Evolutionary conservation across 2,797 vertebrate species (phyloP).

Genomic region (Pangasius mekongensis): DNA sequence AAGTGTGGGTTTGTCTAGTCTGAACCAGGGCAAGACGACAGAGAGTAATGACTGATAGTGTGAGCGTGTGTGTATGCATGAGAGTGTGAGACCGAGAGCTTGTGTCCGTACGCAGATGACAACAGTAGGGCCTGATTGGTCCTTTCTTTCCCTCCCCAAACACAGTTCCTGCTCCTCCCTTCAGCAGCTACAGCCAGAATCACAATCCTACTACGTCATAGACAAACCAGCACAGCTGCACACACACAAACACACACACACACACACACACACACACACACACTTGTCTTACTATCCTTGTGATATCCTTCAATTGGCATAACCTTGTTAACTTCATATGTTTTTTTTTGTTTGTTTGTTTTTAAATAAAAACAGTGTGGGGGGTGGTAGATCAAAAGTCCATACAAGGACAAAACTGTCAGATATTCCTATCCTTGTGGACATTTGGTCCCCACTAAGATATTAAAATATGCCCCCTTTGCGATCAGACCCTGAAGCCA

Average conservation of each 20-base stretch:
- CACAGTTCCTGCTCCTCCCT: constrained; percentile 14
- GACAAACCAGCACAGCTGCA: constrained; percentile 53
- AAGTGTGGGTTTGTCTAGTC: neutral
- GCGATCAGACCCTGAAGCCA: too few species aligned
- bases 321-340: neutral
- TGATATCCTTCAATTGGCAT: neutral
- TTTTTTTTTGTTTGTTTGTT: neutral
- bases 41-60: neutral
- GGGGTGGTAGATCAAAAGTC: neutral
- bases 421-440: neutral
- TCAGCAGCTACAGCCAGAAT: neutral
- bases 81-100: neutral
- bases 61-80: neutral
- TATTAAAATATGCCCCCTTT: neutral
- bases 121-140: constrained; percentile 41
- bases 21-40: constrained; percentile 8
- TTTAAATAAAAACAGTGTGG: neutral
- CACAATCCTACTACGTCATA: constrained; percentile 34
- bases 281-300: neutral
- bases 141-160: neutral
- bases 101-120: neutral
- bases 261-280: constrained; percentile 9
- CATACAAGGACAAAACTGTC: neutral
- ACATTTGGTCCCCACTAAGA: neutral
- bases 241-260: constrained; percentile 1